phyloP scores from a whole-genome alignment of 2,113 vertebrate genomes.

The Chlorodrepanis virens region DNA sequence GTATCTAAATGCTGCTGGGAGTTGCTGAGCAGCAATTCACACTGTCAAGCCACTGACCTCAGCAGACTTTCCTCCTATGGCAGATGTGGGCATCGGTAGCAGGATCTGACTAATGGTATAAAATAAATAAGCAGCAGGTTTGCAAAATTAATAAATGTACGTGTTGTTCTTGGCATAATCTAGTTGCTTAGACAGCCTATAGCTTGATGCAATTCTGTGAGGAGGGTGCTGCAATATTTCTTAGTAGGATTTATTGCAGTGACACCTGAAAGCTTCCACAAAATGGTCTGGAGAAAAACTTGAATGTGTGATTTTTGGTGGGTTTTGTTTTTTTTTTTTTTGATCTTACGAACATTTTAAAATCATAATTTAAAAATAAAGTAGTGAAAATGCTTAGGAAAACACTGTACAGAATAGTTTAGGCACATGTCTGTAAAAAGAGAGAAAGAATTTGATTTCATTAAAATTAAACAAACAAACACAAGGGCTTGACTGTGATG shows the following conservation, averaged over 20 bases:
- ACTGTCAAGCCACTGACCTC: neutral
- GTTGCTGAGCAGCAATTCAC: neutral
- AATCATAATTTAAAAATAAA: neutral
- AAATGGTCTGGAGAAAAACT: neutral
- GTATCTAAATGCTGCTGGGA: rapidly evolving
- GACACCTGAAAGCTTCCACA: neutral
- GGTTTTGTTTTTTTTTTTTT: neutral
- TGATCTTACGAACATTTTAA: neutral
- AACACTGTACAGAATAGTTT: neutral
- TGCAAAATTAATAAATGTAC: neutral
- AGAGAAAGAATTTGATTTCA: neutral
- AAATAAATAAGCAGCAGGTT: neutral
- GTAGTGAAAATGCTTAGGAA: neutral
- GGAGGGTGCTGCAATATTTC: neutral
- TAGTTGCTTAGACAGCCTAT: neutral
- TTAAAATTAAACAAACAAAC: neutral
- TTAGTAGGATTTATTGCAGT: neutral
- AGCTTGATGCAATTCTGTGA: neutral
- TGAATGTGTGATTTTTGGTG: neutral
- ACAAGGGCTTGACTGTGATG: neutral
- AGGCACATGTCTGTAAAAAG: neutral
- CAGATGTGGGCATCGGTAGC: rapidly evolving
- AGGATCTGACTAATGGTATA: neutral
- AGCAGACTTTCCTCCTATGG: neutral
- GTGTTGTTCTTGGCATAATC: neutral